Percentiles rank a stretch among this genome's conserved stretches.
phyloP scores from a whole-genome alignment of 2,888 invertebrate genomes.

The Andricus curvator region DNA sequence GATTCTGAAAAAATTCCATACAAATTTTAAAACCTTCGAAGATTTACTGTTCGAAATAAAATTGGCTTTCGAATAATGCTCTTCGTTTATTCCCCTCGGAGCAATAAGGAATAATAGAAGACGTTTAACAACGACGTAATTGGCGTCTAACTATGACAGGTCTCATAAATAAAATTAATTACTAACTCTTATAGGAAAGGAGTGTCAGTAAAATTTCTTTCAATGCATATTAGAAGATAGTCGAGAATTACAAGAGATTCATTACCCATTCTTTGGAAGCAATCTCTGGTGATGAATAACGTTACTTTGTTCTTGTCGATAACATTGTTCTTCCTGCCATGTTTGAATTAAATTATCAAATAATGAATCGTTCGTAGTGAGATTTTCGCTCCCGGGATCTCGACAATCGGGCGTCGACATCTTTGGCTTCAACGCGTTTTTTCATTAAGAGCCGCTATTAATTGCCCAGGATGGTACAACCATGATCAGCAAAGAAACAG shows the following conservation, averaged over 20 bases:
- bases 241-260: background rate
- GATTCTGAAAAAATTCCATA: constrained; percentile 36
- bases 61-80: constrained; percentile 26
- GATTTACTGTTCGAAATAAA: constrained; percentile 32
- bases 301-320: background rate
- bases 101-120: constrained; percentile 30
- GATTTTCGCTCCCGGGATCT: background rate
- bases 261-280: background rate
- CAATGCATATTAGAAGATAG: background rate
- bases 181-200: background rate
- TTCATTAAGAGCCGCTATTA: constrained; percentile 51
- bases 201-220: background rate
- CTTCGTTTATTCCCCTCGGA: background rate
- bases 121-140: background rate
- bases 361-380: background rate
- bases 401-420: background rate
- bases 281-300: background rate
- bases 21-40: constrained; percentile 32
- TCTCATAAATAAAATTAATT: background rate
- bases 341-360: background rate
- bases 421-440: constrained; percentile 19
- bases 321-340: background rate
- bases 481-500: constrained; percentile 42
- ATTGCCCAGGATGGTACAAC: constrained; percentile 52
- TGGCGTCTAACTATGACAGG: background rate